Evolutionary conservation across 2,113 vertebrate species (phyloP).

Genomic region (Nerophis lumbriciformis): DNA sequence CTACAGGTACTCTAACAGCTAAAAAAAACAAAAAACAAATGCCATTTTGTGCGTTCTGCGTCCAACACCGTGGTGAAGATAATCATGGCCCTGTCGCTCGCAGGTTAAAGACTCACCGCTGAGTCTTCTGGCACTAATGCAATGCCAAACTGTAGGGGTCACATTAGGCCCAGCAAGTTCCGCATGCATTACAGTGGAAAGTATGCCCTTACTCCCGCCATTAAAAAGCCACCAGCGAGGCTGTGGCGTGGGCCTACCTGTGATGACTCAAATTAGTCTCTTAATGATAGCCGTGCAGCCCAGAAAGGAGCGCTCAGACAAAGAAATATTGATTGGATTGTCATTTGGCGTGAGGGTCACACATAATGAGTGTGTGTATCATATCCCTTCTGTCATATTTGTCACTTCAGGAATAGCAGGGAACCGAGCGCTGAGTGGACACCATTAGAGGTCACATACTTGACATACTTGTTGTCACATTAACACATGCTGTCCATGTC

Average conservation of each 20-base stretch:
- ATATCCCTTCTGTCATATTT: slow-evolving; percentile 53
- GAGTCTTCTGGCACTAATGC: slow-evolving; percentile 63
- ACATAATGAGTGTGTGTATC: slow-evolving; percentile 52
- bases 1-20: neutral
- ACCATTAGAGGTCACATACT: slow-evolving; percentile 34
- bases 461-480: slow-evolving; percentile 43
- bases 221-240: slow-evolving; percentile 58
- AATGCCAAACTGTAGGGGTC: slow-evolving; percentile 62
- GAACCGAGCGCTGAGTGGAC: slow-evolving; percentile 26
- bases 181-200: slow-evolving; percentile 52
- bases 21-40: neutral
- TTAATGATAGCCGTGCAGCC: slow-evolving; percentile 60
- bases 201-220: slow-evolving; percentile 36
- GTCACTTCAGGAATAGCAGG: slow-evolving; percentile 44
- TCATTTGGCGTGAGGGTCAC: slow-evolving; percentile 50
- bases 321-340: slow-evolving; percentile 66
- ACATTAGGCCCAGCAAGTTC: slow-evolving; percentile 52
- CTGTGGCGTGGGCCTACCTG: slow-evolving; percentile 47
- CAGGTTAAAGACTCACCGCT: slow-evolving; percentile 67
- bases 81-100: slow-evolving; percentile 63
- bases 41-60: slow-evolving; percentile 46
- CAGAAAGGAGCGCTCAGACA: slow-evolving; percentile 52
- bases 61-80: slow-evolving; percentile 56
- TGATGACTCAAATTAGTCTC: slow-evolving; percentile 65
- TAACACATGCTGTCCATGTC: slow-evolving; percentile 13